phyloP scores from a whole-genome alignment of 2,113 vertebrate species.

The Limnothrissa miodon region DNA sequence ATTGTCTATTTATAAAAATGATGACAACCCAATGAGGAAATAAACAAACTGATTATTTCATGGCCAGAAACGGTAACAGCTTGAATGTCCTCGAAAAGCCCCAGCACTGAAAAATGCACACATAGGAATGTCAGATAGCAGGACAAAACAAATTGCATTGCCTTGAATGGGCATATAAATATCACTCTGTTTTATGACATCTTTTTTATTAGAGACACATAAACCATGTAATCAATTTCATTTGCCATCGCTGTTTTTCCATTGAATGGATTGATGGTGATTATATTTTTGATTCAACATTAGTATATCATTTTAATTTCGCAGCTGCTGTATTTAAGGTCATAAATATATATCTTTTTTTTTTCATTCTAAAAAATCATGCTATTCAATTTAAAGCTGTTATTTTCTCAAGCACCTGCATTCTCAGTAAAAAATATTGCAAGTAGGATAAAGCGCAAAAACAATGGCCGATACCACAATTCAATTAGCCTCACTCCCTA shows the following conservation, averaged over 20 bases:
- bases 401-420: neutral
- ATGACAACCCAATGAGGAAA: conserved; percentile 1
- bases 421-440: neutral
- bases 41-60: neutral
- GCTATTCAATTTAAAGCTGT: neutral
- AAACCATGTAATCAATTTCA: conserved; percentile 9
- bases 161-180: neutral
- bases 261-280: neutral
- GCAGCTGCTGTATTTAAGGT: neutral
- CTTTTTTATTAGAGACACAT: conserved; percentile 1
- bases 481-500: neutral
- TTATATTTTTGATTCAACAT: neutral
- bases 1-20: neutral
- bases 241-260: neutral
- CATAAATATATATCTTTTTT: neutral
- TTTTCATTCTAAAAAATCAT: neutral
- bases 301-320: neutral
- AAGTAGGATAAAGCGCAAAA: neutral
- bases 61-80: neutral
- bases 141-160: neutral
- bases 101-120: neutral
- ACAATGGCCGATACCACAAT: neutral
- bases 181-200: neutral
- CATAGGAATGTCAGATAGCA: neutral
- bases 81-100: neutral